A percentile compares a stretch with the other conserved stretches of the same genome.
Evolutionary conservation across 2,888 invertebrate species (phyloP).

Genomic region (Loripinus fragilis): DNA sequence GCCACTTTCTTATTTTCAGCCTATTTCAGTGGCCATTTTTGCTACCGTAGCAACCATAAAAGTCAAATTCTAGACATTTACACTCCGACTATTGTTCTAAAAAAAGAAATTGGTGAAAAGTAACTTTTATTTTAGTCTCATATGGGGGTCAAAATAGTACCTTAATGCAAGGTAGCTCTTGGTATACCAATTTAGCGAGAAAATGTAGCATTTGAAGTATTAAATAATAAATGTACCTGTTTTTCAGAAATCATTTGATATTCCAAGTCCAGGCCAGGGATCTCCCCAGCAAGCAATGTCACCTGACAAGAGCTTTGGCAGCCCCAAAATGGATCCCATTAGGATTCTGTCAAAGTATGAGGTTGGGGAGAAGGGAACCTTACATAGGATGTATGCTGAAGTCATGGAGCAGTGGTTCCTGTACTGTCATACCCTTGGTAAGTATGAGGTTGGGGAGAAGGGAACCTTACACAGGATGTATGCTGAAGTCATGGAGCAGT

Average conservation of each 20-base stretch:
- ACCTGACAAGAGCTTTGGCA: constrained; percentile 19
- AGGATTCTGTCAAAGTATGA: constrained; percentile 80
- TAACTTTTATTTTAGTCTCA: no score
- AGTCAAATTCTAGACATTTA: no score
- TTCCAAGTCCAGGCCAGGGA: constrained; percentile 16
- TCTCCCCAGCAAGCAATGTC: constrained; percentile 23
- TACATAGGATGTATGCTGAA: constrained; percentile 86
- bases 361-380: constrained; percentile 85
- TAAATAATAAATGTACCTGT: no score
- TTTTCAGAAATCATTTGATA: constrained; percentile 58
- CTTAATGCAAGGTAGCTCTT: no score
- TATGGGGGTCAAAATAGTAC: no score
- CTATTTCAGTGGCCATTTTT: no score
- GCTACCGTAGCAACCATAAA: no score
- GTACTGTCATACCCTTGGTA: constrained; percentile 84
- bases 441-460: constrained; percentile 85
- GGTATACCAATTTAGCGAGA: no score
- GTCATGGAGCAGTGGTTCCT: constrained; percentile 87
- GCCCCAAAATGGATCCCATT: constrained; percentile 22
- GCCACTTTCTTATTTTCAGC: no score
- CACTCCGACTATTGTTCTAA: no score
- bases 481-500: constrained; percentile 84
- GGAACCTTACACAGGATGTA: constrained; percentile 86
- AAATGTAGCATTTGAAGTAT: no score
- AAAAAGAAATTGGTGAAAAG: no score